Percentiles rank a stretch among this genome's conserved stretches.
Evolutionary conservation across 2,113 vertebrate species (phyloP).

Genomic region (Hystrix cristata): DNA sequence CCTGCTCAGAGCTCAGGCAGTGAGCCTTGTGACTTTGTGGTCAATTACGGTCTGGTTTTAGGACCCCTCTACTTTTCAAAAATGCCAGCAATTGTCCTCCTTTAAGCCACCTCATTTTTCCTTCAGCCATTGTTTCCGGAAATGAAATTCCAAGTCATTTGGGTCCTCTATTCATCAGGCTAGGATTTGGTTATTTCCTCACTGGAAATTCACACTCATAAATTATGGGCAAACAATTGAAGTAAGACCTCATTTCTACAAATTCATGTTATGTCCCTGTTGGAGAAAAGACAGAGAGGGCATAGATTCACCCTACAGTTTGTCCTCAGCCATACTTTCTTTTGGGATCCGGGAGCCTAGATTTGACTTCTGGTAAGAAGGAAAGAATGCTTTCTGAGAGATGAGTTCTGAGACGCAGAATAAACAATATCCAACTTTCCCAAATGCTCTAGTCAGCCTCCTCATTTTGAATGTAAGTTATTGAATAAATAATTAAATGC

Average conservation of each 20-base stretch:
- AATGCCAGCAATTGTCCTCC: not conserved
- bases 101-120: not conserved
- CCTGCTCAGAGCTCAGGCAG: not conserved
- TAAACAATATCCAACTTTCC: slow-evolving; percentile 26
- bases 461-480: slow-evolving; percentile 33
- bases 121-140: not conserved
- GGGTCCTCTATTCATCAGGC: not conserved
- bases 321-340: not conserved
- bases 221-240: not conserved
- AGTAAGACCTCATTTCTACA: slow-evolving; percentile 17
- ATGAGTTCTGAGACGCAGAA: not conserved
- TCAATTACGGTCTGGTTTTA: not conserved
- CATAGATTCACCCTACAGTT: not conserved
- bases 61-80: not conserved
- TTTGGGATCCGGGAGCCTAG: not conserved
- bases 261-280: not conserved
- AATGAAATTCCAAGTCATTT: not conserved
- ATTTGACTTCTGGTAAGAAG: not conserved
- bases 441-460: slow-evolving; percentile 19
- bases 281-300: not conserved
- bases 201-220: not conserved
- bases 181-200: not conserved
- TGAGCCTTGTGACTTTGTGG: not conserved
- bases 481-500: slow-evolving; percentile 56
- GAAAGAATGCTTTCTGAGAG: not conserved